Evolutionary conservation across 1,140 invertebrate genomes (phyloP).

Genomic region (Hypsibius dujardini): DNA sequence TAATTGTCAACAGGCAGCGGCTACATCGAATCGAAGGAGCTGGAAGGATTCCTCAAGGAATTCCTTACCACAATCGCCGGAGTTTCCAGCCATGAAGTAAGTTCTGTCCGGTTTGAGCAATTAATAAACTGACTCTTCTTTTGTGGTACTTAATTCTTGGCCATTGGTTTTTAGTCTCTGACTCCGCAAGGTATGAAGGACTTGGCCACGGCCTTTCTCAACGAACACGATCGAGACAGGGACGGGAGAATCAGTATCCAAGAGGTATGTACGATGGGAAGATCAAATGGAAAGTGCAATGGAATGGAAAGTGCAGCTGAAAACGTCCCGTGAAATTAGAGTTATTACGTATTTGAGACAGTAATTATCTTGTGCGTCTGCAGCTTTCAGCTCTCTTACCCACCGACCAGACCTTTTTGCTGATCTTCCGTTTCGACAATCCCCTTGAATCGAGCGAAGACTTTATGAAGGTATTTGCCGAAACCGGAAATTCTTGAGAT

Average conservation of each 20-base stretch:
- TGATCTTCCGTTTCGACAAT: conserved; percentile 13
- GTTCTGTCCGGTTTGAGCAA: neutral
- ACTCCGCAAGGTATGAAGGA: neutral
- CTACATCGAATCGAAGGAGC: conserved; percentile 70
- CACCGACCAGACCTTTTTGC: neutral
- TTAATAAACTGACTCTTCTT: no score
- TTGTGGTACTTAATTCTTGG: no score
- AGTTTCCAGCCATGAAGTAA: neutral
- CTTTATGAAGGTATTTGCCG: neutral
- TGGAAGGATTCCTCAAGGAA: conserved; percentile 77
- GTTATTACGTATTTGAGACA: neutral
- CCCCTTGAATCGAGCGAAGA: conserved; percentile 12
- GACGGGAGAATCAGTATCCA: conserved; percentile 11
- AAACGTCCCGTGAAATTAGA: neutral
- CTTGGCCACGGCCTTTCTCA: neutral
- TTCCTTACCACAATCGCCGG: conserved; percentile 37
- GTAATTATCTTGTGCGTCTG: neutral
- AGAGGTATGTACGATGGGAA: no score
- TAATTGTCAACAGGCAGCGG: neutral
- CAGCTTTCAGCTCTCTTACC: neutral
- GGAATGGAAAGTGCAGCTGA: no score
- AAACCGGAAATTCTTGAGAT: neutral
- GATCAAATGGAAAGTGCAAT: no score
- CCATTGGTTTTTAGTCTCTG: neutral
- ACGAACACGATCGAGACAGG: neutral